Percentiles rank a stretch among this genome's conserved stretches.
Evolutionary conservation across 2,888 invertebrate species (phyloP).

Genomic region (Belgica antarctica): DNA sequence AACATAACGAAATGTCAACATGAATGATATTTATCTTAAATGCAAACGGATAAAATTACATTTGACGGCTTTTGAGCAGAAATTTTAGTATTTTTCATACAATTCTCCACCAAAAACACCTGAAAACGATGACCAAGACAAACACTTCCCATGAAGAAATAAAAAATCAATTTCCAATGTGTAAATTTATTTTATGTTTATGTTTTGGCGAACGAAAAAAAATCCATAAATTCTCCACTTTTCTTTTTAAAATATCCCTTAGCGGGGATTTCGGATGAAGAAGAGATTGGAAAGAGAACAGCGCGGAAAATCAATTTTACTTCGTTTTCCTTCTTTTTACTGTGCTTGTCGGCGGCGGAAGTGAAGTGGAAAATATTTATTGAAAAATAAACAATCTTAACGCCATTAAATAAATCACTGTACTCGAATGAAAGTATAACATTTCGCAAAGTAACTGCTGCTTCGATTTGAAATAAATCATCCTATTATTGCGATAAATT

Average conservation of each 20-base stretch:
- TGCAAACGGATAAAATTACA: neutral
- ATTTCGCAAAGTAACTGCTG: slow-evolving; percentile 28
- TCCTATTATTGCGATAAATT: slow-evolving; percentile 42
- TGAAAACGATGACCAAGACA: slow-evolving; percentile 3
- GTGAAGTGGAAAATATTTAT: slow-evolving; percentile 41
- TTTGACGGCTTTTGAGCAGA: neutral
- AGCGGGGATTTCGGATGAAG: slow-evolving; percentile 29
- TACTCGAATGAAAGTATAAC: slow-evolving; percentile 31
- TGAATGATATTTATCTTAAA: neutral
- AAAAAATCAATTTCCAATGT: slow-evolving; percentile 30
- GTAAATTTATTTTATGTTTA: slow-evolving; percentile 44
- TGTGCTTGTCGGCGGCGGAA: no score
- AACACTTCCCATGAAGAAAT: slow-evolving; percentile 1
- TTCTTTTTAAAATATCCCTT: slow-evolving; percentile 37
- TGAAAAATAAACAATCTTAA: slow-evolving; percentile 44
- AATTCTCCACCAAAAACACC: neutral
- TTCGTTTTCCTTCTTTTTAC: neutral
- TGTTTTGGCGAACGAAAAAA: slow-evolving; percentile 12
- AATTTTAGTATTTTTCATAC: neutral
- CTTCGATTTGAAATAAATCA: slow-evolving; percentile 44
- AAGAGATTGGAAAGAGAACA: neutral
- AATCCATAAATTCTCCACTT: slow-evolving; percentile 36
- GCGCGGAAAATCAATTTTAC: slow-evolving; percentile 26
- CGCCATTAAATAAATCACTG: slow-evolving; percentile 41
- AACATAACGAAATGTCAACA: no score